Evolutionary conservation across 2,888 invertebrate species (phyloP), one percentile per base, ranked within the genome.

Genomic region (Ischnus inquisitorius): DNA sequence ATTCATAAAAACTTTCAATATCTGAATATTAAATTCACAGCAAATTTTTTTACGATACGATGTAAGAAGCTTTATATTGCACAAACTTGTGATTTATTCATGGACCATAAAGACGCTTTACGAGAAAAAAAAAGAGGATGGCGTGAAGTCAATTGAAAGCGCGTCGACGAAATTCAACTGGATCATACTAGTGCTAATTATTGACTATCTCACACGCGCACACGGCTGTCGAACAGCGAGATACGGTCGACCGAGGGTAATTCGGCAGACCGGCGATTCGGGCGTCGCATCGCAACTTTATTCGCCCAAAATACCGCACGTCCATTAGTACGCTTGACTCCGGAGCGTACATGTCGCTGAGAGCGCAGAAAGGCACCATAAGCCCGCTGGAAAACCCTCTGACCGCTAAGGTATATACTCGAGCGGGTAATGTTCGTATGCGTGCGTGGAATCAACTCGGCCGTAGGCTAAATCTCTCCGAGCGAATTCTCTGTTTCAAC

Each of bases 311-410:
- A 54, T 54, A 54, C 54, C 57, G 14, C 57, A 91, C 89, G 91
- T 92, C 90, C 93, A 92, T 93, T 93, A 93, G 91, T 88, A 87
- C 87, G 85, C 87, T 39, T 65, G 68, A 68, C 48, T 71, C 46
- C 43, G 54, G 19, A 71, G 69, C 51, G 57, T 60, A 60, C 14
- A 60, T 19, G 22, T 34, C 28, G 34, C 54, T 12, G 51, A 39
- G 57, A 28, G 28, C 57, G 22, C 57, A 41, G 41, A 54, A n/a
- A 41, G 57, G 54, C 34, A 71, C 28, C 54, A 41, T 76, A 54
- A 54, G 76, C 65, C 54, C 22, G 43, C 4, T 48, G 62, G 19
- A 69, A 78, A 78, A 57, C 62, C 34, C 39, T 14, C 60, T 10
- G 67, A 54, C 46, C 57, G 46, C 39, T 1, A 25, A 43, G 67